Base-by-base conservation (phyloP, 1,140 invertebrate genomes). In the Ceratosolen solmsi region DNA sequence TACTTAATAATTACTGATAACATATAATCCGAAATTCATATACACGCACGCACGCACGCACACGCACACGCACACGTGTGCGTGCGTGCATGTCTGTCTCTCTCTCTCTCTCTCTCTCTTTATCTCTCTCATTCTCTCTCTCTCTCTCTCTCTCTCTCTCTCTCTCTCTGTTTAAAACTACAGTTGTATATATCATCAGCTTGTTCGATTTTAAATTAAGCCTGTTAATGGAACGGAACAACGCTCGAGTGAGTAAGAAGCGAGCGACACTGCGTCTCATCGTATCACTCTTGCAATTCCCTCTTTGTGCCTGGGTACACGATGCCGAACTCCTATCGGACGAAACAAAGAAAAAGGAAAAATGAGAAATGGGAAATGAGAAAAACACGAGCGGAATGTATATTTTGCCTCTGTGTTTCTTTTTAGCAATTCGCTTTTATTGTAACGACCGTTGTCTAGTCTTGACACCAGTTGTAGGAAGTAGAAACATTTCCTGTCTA, bases 141-240 rank as follows among this genome's bases (percentile, higher is more conserved):
- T n/a, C n/a, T n/a, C n/a, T n/a, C n/a, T n/a, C n/a, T n/a, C n/a
- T n/a, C n/a, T n/a, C n/a, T n/a, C n/a, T n/a, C n/a, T n/a, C n/a
- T n/a, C n/a, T n/a, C n/a, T n/a, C n/a, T n/a, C n/a, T n/a, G n/a
- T n/a, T n/a, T n/a, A n/a, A n/a, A n/a, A n/a, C n/a, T n/a, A n/a
- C n/a, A n/a, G n/a, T n/a, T n/a, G n/a, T n/a, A n/a, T n/a, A n/a
- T n/a, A n/a, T n/a, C n/a, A n/a, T n/a, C 1, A 68, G 15, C 58
- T 60, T 9, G 27, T 20, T 76, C 38, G 38, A 36, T 76, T 76
- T 76, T 41, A 76, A 76, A 76, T 76, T 56, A 76, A 76, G 15
- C 74, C 74, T 38, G 9, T 22, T 38, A 41, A 76, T 46, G 25
- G 56, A 60, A 60, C 4, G 1, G 25, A 9, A 60, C 8, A 11